Base-by-base conservation (phyloP, 2,113 vertebrate species). In the Myrmophylax atrothorax region DNA sequence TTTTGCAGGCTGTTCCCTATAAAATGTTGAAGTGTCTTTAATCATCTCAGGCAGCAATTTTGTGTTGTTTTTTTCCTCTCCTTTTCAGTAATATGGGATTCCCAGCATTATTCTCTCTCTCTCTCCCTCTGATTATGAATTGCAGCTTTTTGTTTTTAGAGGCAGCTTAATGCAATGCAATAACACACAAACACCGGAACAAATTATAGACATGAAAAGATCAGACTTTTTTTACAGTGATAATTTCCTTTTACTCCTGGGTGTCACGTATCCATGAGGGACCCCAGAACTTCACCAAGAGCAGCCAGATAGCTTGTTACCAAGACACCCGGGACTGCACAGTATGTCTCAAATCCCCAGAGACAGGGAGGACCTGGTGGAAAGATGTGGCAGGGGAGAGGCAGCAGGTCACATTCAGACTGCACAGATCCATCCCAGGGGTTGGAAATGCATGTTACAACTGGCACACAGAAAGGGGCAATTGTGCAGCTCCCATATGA, bases 1-100 rank as follows among this genome's bases (percentile, higher is more conserved):
- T 92, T 93, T 96, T 95, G 84, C 78, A 85, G 81, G 28, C 66
- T 88, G 53, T 70, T 94, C 53, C 50, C 40, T 92, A 90, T 75
- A 84, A 93, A 94, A 93, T 93, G 79, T 49, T 95, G 88, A 95
- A 95, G 76, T 87, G 76, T 80, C 80, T 96, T 94, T 88, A 95
- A 93, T 92, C 89, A 97, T 90, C 70, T 74, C 80, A 47, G 86
- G 66, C 76, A 95, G 76, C 49, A 68, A 93, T 96, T 91, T 89
- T 64, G 31, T 88, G 64, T 78, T 88, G 82, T 9, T 72, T 78
- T 89, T 86, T 90, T 55, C 37, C 46, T 78, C 58, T 96, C 33
- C 44, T 95, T 89, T 94, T 93, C 88, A 94, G 64, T 60, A 96
- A 66, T 89, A 73, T 95, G 86, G 80, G 60, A 94, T 90, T 94